Evolutionary conservation across 2,113 vertebrate species (phyloP).

Genomic region (Pseudorectes ferrugineus): DNA sequence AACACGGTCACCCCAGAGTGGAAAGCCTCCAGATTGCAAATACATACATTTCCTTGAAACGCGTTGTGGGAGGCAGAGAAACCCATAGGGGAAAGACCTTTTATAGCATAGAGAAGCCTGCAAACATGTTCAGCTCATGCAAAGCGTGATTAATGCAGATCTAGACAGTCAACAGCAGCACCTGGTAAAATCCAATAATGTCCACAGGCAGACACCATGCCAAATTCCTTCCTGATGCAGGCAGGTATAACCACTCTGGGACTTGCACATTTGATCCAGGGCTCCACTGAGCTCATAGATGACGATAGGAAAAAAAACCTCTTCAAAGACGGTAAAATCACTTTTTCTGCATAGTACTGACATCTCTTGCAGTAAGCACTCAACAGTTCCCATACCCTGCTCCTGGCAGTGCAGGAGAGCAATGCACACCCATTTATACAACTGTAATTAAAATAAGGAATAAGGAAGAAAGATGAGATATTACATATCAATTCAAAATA

Average conservation of each 20-base stretch:
- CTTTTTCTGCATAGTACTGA: neutral
- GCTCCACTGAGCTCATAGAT: neutral
- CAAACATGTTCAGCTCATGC: neutral
- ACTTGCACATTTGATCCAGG: neutral
- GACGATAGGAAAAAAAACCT: neutral
- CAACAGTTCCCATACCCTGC: neutral
- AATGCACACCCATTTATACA: neutral
- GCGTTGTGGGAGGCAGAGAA: neutral
- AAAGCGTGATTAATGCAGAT: conserved; percentile 4
- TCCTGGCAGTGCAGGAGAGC: neutral
- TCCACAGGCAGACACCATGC: neutral
- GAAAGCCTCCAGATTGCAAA: neutral
- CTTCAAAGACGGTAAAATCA: neutral
- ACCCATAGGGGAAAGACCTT: neutral
- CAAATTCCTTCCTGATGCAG: neutral
- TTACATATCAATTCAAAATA: neutral
- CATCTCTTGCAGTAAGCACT: neutral
- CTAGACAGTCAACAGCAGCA: conserved; percentile 5
- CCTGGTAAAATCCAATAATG: neutral
- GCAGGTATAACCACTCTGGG: neutral
- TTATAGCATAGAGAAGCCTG: neutral
- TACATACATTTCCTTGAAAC: neutral
- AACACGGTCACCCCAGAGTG: neutral
- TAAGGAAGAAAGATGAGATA: neutral
- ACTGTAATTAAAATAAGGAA: neutral